A percentile compares a stretch with the other conserved stretches of the same genome.
Conservation (phyloP, 2,888 invertebrate genomes). For the Scotopteryx bipunctaria region DNA sequence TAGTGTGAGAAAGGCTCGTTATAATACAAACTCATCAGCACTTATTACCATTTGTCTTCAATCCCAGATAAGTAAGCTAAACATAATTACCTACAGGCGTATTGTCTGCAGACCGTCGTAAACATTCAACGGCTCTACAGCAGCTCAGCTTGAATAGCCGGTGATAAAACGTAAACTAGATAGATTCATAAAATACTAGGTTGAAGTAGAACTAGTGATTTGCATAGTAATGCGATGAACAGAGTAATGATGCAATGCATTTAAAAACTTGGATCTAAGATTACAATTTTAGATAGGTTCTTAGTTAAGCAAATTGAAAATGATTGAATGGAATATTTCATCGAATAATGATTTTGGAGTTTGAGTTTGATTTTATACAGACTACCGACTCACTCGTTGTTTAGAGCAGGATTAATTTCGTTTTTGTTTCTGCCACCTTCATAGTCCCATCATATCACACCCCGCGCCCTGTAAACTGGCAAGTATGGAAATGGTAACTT, state of each 20-base stretch:
- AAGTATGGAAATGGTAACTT: no score
- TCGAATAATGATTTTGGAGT: no score
- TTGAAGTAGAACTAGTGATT: slow-evolving; percentile 12
- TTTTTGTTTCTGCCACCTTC: no score
- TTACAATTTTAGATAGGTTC: background rate
- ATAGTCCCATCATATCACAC: no score
- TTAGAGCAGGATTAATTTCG: no score
- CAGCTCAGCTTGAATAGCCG: slow-evolving; percentile 35
- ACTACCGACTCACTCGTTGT: no score
- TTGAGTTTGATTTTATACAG: no score
- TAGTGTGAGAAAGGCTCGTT: background rate
- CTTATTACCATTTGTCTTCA: slow-evolving; percentile 17
- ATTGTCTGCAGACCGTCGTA: slow-evolving; percentile 33
- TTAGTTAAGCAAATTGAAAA: background rate
- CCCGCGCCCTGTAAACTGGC: no score
- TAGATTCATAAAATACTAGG: slow-evolving; percentile 17
- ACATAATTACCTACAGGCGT: slow-evolving; percentile 33
- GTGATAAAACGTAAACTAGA: slow-evolving; percentile 35
- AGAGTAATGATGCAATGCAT: slow-evolving; percentile 1
- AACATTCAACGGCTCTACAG: slow-evolving; percentile 31
- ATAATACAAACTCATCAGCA: no score
- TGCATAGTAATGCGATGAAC: slow-evolving; percentile 9
- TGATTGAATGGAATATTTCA: no score
- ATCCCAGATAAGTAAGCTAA: slow-evolving; percentile 23
- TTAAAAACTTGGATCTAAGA: slow-evolving; percentile 3